Evolutionary conservation across 2,797 vertebrate species (phyloP).

Genomic region (Naso thynnoides): DNA sequence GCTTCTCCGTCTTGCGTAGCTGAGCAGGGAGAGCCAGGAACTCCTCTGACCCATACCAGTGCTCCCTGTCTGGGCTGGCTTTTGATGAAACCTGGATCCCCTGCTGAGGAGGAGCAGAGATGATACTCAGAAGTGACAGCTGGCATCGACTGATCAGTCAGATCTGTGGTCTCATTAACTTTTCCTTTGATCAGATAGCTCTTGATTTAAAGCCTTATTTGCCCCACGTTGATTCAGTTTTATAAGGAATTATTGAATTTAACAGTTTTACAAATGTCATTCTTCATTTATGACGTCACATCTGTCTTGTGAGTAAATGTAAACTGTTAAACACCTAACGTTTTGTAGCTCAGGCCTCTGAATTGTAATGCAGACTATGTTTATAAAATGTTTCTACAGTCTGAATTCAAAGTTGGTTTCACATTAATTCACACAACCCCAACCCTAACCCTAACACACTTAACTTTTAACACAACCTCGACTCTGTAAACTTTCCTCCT

Average conservation of each 20-base stretch:
- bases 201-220: neutral
- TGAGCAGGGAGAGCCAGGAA: constrained; percentile 96
- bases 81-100: constrained; percentile 13
- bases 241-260: no score
- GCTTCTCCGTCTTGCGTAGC: constrained; percentile 92
- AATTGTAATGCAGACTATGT: constrained; percentile 3
- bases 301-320: no score
- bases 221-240: neutral
- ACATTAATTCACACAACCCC: neutral
- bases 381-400: neutral
- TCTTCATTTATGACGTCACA: no score
- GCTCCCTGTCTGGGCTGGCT: constrained; percentile 78
- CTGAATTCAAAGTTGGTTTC: constrained; percentile 1
- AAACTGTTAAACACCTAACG: no score
- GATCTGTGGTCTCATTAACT: no score
- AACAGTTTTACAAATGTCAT: no score
- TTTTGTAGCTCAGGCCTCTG: no score
- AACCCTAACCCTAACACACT: no score
- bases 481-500: neutral
- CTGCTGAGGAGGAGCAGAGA: constrained; percentile 31
- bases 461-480: neutral
- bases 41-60: constrained; percentile 97
- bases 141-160: neutral
- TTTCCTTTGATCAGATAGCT: no score
- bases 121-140: no score